Percentiles rank a stretch among this genome's conserved stretches.
Evolutionary conservation across 1,140 invertebrate species (phyloP).

Genomic region (Hetaerina americana): DNA sequence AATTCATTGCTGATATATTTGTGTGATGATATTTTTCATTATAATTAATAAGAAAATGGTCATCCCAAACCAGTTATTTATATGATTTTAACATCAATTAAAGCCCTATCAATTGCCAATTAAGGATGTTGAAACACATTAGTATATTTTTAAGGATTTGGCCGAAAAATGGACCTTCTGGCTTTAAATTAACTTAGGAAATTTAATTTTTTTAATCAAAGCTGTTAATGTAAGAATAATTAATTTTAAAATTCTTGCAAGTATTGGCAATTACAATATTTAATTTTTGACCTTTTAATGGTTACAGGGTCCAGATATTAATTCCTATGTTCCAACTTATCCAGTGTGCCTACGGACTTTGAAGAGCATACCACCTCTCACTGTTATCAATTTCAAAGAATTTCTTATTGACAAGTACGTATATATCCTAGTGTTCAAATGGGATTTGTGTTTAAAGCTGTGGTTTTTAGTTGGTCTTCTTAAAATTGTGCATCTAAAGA

Average conservation of each 20-base stretch:
- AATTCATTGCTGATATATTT: too few species aligned
- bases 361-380: not conserved
- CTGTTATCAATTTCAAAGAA: not conserved
- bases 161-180: not conserved
- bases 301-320: not conserved
- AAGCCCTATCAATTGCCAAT: not conserved
- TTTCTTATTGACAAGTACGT: not conserved
- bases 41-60: too few species aligned
- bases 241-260: not conserved
- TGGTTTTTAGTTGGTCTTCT: not conserved
- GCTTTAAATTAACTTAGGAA: not conserved
- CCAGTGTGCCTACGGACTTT: not conserved
- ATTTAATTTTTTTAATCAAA: not conserved
- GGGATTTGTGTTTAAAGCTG: not conserved
- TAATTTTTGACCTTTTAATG: not conserved
- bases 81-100: too few species aligned
- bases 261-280: not conserved
- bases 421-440: not conserved
- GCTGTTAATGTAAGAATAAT: not conserved
- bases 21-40: too few species aligned
- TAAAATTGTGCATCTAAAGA: not conserved
- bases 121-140: not conserved
- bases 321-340: not conserved
- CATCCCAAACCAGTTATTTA: too few species aligned
- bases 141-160: not conserved